Evolutionary conservation across 2,888 invertebrate genomes (phyloP).

Genomic region (Clusia tigrina): DNA sequence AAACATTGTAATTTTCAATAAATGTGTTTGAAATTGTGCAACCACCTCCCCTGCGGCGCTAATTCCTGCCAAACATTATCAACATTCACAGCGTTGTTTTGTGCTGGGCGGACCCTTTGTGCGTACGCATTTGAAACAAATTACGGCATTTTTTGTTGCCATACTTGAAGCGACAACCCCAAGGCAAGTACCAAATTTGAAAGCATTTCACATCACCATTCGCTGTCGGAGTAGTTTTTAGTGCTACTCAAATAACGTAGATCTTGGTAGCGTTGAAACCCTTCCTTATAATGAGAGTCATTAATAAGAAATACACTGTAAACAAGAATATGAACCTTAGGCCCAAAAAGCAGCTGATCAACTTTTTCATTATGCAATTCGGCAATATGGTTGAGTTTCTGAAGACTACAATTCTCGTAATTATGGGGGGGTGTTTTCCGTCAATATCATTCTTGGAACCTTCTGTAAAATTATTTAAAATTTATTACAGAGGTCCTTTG

Average conservation of each 20-base stretch:
- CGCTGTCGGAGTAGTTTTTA: constrained; percentile 6
- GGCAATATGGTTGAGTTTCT: too few species aligned
- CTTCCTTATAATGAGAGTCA: neutral
- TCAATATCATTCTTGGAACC: too few species aligned
- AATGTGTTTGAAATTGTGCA: constrained; percentile 48
- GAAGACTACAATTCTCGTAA: too few species aligned
- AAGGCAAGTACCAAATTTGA: constrained; percentile 35
- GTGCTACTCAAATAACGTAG: neutral
- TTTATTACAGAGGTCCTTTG: too few species aligned
- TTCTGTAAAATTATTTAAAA: too few species aligned
- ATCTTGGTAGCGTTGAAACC: neutral
- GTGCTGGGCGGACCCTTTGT: constrained; percentile 17
- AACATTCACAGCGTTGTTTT: constrained; percentile 24
- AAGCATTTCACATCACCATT: neutral
- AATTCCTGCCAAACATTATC: constrained; percentile 18
- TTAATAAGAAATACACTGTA: constrained; percentile 2
- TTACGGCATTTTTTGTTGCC: constrained; percentile 2
- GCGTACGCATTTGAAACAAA: neutral
- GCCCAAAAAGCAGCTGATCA: too few species aligned
- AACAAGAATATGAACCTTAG: too few species aligned
- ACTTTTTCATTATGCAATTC: too few species aligned
- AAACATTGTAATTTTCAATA: constrained; percentile 57
- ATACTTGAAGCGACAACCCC: constrained; percentile 38
- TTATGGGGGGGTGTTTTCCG: too few species aligned
- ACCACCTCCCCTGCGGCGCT: constrained; percentile 29